A percentile compares a stretch with the other conserved stretches of the same genome.
Conservation (phyloP, 2,888 invertebrate genomes). For the Meandrusa payeni region DNA sequence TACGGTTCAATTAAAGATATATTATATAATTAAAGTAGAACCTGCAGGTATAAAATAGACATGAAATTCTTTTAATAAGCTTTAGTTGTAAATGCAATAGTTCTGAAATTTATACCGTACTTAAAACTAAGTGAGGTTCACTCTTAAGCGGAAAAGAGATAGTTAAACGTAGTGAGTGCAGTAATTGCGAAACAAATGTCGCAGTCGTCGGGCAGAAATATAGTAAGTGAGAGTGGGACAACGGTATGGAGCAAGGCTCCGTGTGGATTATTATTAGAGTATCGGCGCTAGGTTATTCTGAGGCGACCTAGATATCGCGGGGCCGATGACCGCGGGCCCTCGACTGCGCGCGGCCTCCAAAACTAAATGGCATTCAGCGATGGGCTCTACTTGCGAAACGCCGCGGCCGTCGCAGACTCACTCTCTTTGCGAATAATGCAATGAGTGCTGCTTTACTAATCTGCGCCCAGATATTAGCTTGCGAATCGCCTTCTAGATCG, state of each 20-base stretch:
- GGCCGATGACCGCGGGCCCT: slow-evolving; percentile 80
- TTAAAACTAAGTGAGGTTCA: slow-evolving; percentile 38
- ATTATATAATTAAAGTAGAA: too few species aligned
- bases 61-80: too few species aligned
- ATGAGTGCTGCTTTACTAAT: slow-evolving; percentile 48
- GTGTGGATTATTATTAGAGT: slow-evolving; percentile 76
- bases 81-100: too few species aligned
- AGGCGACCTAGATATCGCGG: slow-evolving; percentile 79
- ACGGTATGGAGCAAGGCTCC: slow-evolving; percentile 63
- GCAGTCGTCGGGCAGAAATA: slow-evolving; percentile 47
- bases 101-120: slow-evolving; percentile 45
- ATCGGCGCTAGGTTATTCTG: slow-evolving; percentile 80
- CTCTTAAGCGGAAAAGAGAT: slow-evolving; percentile 60
- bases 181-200: slow-evolving; percentile 61
- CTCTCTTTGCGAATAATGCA: slow-evolving; percentile 58
- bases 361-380: slow-evolving; percentile 79
- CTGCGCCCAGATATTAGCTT: too few species aligned
- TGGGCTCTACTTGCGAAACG: slow-evolving; percentile 78
- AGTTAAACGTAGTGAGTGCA: slow-evolving; percentile 50
- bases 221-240: slow-evolving; percentile 66
- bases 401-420: slow-evolving; percentile 47
- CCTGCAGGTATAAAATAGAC: too few species aligned
- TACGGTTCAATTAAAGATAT: too few species aligned
- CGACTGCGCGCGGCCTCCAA: slow-evolving; percentile 75
- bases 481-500: too few species aligned